Conservation (phyloP, 2,888 invertebrate species). For the Ophion slaviceki region DNA sequence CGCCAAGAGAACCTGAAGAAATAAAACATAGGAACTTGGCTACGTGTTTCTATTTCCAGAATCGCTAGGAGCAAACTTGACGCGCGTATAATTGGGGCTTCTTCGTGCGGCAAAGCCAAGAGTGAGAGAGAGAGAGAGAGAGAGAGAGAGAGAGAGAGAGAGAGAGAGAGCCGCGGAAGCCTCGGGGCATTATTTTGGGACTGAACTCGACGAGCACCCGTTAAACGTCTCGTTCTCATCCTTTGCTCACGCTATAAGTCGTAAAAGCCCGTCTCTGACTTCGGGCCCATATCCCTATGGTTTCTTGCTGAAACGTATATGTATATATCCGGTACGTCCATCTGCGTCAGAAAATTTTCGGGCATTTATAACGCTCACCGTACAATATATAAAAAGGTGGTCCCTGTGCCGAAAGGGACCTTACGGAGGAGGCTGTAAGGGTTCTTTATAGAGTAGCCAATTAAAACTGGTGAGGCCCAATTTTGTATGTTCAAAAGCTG, state of each 20-base stretch:
- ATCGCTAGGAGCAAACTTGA: constrained; percentile 73
- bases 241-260: constrained; percentile 60
- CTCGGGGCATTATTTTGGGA: constrained; percentile 64
- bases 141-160: background rate
- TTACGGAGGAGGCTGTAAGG: constrained; percentile 40
- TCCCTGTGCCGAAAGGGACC: constrained; percentile 54
- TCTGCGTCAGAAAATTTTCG: constrained; percentile 60
- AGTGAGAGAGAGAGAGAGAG: constrained; percentile 6
- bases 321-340: constrained; percentile 27
- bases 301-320: constrained; percentile 43
- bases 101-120: constrained; percentile 68
- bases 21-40: constrained; percentile 34
- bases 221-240: constrained; percentile 75
- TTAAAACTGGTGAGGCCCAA: constrained; percentile 58
- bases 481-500: constrained; percentile 34
- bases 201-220: constrained; percentile 67
- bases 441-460: constrained; percentile 61
- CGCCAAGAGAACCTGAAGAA: constrained; percentile 43
- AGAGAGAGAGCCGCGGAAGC: constrained; percentile 57
- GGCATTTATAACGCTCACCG: constrained; percentile 72
- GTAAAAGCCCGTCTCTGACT: constrained; percentile 56
- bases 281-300: constrained; percentile 54
- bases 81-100: constrained; percentile 77
- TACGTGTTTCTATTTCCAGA: constrained; percentile 74
- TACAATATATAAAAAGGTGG: constrained; percentile 76